Evolutionary conservation across 2,797 vertebrate genomes (phyloP).

Genomic region (Sternotherus odoratus): DNA sequence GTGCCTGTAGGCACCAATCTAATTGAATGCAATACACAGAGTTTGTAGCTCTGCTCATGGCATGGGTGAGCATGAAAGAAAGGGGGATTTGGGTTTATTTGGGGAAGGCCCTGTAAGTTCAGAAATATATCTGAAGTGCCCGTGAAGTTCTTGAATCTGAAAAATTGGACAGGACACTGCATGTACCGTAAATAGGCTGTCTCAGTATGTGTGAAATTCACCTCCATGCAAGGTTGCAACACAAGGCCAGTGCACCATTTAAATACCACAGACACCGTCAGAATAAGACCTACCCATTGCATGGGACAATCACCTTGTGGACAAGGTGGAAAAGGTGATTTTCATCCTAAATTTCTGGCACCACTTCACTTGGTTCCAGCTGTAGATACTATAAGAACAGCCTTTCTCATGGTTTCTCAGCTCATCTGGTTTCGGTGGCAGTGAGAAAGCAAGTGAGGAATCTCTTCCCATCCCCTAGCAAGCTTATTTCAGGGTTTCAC

Average conservation of each 20-base stretch:
- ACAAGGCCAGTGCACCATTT: background rate
- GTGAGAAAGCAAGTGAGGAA: background rate
- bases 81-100: background rate
- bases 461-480: background rate
- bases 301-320: background rate
- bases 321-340: background rate
- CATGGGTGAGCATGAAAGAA: accelerated
- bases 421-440: background rate
- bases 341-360: background rate
- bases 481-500: background rate
- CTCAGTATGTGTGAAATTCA: background rate
- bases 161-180: background rate
- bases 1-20: background rate
- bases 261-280: background rate
- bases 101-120: background rate
- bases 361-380: background rate
- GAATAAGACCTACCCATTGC: background rate
- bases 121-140: background rate
- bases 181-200: background rate
- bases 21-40: background rate
- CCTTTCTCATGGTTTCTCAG: background rate
- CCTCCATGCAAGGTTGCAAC: background rate
- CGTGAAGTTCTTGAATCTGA: background rate
- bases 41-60: accelerated
- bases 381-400: background rate